Evolutionary conservation across 2,797 vertebrate genomes (phyloP).

Genomic region (Lophius americanus): DNA sequence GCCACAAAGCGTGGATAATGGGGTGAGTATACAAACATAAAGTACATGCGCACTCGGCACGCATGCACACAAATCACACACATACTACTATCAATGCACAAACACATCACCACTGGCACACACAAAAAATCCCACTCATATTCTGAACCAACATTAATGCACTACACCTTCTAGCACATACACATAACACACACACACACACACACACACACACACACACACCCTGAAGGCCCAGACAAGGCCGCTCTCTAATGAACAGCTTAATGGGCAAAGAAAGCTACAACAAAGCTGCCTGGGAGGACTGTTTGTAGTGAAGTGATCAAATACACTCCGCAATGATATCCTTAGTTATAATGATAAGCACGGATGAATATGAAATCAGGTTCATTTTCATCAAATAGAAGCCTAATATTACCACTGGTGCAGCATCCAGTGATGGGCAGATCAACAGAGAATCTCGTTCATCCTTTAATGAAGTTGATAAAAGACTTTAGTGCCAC

Average conservation of each 20-base stretch:
- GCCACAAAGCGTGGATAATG: conserved; percentile 65
- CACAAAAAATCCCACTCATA: conserved; percentile 14
- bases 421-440: conserved; percentile 42
- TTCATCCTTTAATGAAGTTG: conserved; percentile 48
- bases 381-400: conserved; percentile 56
- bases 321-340: conserved; percentile 64
- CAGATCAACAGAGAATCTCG: conserved; percentile 51
- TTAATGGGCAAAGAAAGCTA: conserved; percentile 75
- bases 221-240: conserved; percentile 67
- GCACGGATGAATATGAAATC: conserved; percentile 64
- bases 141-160: neutral
- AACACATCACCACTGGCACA: conserved; percentile 18
- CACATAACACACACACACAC: neutral
- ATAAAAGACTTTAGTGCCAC: conserved; percentile 39
- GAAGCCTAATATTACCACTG: conserved; percentile 51
- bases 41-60: conserved; percentile 41
- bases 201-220: conserved; percentile 29
- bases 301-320: conserved; percentile 74
- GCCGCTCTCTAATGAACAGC: conserved; percentile 71
- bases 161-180: neutral
- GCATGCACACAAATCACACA: conserved; percentile 8
- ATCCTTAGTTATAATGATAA: conserved; percentile 64
- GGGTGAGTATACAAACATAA: conserved; percentile 56
- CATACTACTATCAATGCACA: conserved; percentile 28
- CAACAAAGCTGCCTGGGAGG: conserved; percentile 72